Conservation (phyloP, 2,113 vertebrate species). For the Sterna hirundo region DNA sequence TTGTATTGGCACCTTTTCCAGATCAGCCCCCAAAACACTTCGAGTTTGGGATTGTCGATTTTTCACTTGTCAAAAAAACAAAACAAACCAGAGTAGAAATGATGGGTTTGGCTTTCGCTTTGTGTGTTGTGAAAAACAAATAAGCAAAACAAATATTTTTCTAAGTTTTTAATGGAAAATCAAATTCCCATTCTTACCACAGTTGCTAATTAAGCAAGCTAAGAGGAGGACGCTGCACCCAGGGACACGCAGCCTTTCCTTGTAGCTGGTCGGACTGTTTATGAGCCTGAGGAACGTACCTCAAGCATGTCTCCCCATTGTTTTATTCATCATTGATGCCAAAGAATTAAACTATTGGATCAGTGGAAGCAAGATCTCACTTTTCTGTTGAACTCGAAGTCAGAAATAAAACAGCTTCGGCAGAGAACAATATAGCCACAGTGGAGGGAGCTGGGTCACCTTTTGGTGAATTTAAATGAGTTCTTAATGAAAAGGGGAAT, state of each 20-base stretch:
- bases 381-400: slow-evolving; percentile 12
- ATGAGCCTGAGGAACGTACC: not conserved
- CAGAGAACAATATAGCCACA: slow-evolving; percentile 8
- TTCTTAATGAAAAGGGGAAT: slow-evolving; percentile 67
- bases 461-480: slow-evolving; percentile 61
- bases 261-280: not conserved
- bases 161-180: slow-evolving; percentile 55
- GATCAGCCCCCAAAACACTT: slow-evolving; percentile 10
- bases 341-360: not conserved
- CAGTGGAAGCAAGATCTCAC: not conserved
- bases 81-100: slow-evolving; percentile 52
- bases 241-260: not conserved
- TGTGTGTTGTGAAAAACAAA: slow-evolving; percentile 44
- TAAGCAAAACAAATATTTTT: slow-evolving; percentile 48
- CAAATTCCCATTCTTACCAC: not conserved
- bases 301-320: not conserved
- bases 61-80: slow-evolving; percentile 54
- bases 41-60: not conserved
- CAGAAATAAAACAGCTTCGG: slow-evolving; percentile 15
- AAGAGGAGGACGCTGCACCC: not conserved
- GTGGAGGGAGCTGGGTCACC: not conserved
- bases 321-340: not conserved
- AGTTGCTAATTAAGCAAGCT: not conserved
- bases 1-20: slow-evolving; percentile 57
- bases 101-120: slow-evolving; percentile 6